These are phyloP conservation scores for Julus scanicus DNA, from an alignment of 2,888 invertebrate species.

Conservation along the genomic window DNA sequence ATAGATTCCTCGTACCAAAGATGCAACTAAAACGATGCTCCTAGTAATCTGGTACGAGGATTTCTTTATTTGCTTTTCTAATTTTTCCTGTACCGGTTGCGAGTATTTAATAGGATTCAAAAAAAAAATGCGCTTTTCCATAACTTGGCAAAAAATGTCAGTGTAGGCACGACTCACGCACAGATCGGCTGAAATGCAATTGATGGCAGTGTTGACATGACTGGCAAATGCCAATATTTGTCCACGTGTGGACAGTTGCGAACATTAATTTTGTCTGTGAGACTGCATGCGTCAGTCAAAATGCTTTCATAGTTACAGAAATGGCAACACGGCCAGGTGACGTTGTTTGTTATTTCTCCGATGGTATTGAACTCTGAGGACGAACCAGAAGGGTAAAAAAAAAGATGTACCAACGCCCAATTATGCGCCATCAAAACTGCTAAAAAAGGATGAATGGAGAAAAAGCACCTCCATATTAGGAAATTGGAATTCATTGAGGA, in stretches of 20 bases:
- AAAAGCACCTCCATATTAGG: conserved; percentile 1
- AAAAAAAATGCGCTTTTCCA: neutral
- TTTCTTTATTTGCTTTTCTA: neutral
- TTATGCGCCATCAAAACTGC: conserved; percentile 7
- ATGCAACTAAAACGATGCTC: neutral
- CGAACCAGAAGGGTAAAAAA: conserved; percentile 19
- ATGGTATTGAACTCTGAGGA: conserved; percentile 19
- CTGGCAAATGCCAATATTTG: conserved; percentile 16
- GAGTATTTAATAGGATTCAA: neutral
- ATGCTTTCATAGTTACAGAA: neutral
- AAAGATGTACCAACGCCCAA: neutral
- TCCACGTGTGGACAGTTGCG: neutral
- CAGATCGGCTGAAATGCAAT: neutral
- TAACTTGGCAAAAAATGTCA: neutral
- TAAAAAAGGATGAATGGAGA: conserved; percentile 23
- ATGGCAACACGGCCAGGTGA: neutral
- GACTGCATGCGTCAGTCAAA: neutral
- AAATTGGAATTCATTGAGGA: conserved; percentile 18
- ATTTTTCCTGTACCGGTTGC: neutral
- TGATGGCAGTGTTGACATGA: neutral
- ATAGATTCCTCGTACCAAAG: too few relatives aligned
- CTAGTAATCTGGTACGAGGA: neutral
- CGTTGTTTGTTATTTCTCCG: neutral
- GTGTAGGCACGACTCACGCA: too few relatives aligned
- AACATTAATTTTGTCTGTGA: neutral